phyloP scores from a whole-genome alignment of 2,888 invertebrate genomes.

The Clostera curtula region DNA sequence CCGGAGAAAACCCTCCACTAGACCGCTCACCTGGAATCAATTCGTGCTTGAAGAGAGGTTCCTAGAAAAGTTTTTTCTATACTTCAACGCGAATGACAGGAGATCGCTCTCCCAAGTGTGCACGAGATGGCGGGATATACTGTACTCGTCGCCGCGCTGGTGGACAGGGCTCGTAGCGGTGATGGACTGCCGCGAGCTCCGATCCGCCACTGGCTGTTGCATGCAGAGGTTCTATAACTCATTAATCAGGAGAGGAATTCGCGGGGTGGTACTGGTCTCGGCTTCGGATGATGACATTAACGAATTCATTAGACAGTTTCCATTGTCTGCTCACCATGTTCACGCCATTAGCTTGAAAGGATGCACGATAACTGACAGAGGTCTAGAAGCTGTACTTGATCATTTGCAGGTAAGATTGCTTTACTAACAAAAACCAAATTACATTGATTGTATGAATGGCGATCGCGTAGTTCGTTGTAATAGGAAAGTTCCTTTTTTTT shows the following conservation, averaged over 20 bases:
- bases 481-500: too few relatives aligned
- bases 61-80: constrained; percentile 87
- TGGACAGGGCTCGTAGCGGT: constrained; percentile 92
- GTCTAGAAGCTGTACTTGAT: constrained; percentile 90
- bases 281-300: constrained; percentile 93
- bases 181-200: constrained; percentile 88
- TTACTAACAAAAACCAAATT: constrained; percentile 1
- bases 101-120: constrained; percentile 89
- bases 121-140: constrained; percentile 89
- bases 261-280: constrained; percentile 87
- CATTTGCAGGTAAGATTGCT: constrained; percentile 83
- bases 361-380: constrained; percentile 93
- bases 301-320: constrained; percentile 90
- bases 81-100: constrained; percentile 86
- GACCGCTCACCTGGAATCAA: constrained; percentile 81
- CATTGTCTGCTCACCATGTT: constrained; percentile 86
- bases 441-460: too few relatives aligned
- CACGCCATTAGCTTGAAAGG: constrained; percentile 90
- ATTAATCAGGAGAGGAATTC: constrained; percentile 88
- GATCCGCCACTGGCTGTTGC: constrained; percentile 72
- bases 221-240: constrained; percentile 83
- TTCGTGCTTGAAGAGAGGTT: constrained; percentile 90
- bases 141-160: constrained; percentile 90
- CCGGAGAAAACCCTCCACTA: constrained; percentile 68
- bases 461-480: too few relatives aligned